Evolutionary conservation across 2,797 vertebrate species (phyloP).

Genomic region (Carduelis carduelis): DNA sequence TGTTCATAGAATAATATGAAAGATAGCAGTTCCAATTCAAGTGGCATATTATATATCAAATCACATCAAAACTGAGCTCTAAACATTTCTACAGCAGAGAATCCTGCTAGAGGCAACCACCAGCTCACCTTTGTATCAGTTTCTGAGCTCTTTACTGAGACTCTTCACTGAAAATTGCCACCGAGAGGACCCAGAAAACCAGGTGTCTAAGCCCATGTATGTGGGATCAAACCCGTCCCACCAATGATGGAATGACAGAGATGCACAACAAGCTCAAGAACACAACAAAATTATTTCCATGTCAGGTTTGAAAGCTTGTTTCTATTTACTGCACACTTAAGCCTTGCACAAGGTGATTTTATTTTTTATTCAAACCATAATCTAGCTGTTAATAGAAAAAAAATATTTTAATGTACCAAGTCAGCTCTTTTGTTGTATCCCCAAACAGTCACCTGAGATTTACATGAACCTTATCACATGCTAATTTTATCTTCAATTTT

Average conservation of each 20-base stretch:
- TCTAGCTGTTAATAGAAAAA: slow-evolving; percentile 51
- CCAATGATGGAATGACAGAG: not conserved
- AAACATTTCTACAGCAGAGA: not conserved
- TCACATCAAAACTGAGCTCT: not conserved
- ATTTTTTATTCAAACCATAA: slow-evolving; percentile 34
- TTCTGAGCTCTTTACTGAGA: not conserved
- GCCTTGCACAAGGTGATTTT: not conserved
- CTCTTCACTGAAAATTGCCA: not conserved
- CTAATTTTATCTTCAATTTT: slow-evolving; percentile 4
- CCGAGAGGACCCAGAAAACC: not conserved
- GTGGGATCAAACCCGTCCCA: not conserved
- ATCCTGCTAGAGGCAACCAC: not conserved
- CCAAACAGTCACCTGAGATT: not conserved
- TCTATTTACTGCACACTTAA: slow-evolving; percentile 18
- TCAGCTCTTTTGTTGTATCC: not conserved
- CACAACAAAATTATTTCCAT: not conserved
- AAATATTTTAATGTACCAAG: slow-evolving; percentile 33
- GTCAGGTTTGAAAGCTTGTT: slow-evolving; percentile 5
- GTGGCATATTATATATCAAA: not conserved
- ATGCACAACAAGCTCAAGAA: not conserved
- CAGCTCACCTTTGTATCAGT: not conserved
- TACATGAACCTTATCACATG: not conserved
- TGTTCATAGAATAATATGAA: slow-evolving; percentile 59
- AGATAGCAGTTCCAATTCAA: slow-evolving; percentile 48
- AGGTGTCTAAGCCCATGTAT: not conserved